These are phyloP conservation scores for Drosophila serrata DNA, from an alignment of 1,140 invertebrate species.

Conservation along the genomic window DNA sequence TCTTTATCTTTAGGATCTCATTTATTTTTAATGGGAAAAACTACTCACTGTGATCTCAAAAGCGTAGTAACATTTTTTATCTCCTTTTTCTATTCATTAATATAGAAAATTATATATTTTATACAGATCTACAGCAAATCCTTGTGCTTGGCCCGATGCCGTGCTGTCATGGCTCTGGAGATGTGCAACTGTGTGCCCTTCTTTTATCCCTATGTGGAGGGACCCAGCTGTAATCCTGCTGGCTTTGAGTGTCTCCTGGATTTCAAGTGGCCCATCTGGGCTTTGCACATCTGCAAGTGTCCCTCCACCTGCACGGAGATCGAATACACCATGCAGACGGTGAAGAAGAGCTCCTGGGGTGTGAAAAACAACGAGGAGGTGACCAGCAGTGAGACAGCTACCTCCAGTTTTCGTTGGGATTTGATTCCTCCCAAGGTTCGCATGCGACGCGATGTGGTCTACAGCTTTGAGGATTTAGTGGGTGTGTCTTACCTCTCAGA, in stretches of 20 bases:
- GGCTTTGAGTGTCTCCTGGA: slow-evolving; percentile 81
- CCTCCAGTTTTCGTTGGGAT: slow-evolving; percentile 84
- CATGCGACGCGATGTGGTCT: slow-evolving; percentile 83
- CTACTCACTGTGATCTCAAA: background rate
- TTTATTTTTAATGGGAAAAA: background rate
- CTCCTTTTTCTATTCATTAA: background rate
- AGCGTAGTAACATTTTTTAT: background rate
- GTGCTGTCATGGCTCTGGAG: slow-evolving; percentile 80
- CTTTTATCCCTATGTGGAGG: slow-evolving; percentile 79
- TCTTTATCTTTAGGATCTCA: background rate
- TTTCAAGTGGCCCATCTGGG: slow-evolving; percentile 85
- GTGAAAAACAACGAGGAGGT: slow-evolving; percentile 66
- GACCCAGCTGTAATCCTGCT: slow-evolving; percentile 74
- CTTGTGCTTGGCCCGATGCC: slow-evolving; percentile 74
- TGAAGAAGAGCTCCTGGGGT: slow-evolving; percentile 82
- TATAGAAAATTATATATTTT: background rate
- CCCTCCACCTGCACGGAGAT: slow-evolving; percentile 81
- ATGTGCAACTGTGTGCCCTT: slow-evolving; percentile 85
- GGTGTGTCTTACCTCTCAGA: slow-evolving; percentile 27
- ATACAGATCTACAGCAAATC: slow-evolving; percentile 76
- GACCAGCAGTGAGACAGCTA: slow-evolving; percentile 58
- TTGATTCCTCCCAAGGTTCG: slow-evolving; percentile 83
- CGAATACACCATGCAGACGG: slow-evolving; percentile 79
- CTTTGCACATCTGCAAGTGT: slow-evolving; percentile 81
- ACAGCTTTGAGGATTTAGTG: slow-evolving; percentile 84